Evolutionary conservation across 37 sponge, comb jelly and placozoan species (phyloP), one percentile per base, ranked within the genome.

Genomic region (Haliclona indistincta): DNA sequence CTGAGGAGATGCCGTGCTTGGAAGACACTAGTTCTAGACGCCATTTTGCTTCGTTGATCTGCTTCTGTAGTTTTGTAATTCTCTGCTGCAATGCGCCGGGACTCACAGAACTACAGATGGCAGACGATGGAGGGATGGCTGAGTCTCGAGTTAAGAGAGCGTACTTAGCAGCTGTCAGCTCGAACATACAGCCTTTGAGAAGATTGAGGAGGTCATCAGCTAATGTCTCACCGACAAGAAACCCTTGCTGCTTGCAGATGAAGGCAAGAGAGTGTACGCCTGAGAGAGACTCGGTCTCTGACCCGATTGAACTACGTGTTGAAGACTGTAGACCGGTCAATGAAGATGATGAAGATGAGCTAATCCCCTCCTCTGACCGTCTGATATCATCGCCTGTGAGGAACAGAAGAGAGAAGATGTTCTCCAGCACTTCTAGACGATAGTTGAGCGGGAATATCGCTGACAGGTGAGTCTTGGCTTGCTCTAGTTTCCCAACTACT

Each of bases 31-130:
- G 79, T 49, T 93, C 81, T 17, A 90, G 71, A 40, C 97, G 65
- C 97, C 97, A 96, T 1, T 72, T 79, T 39, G 97, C 97, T 61
- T 96, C 97, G 55, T 90, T 86, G 74, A 93, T 80, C 56, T 74
- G 79, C 70, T 92, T 84, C 78, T 96, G 81, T 10, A 96, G 77
- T 37, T 61, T 73, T 1, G 78, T 74, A 37, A 81, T 73, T 17
- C 94, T 58, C 37, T 83, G 76, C 52, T 96, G 87, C 3, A 90
- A 49, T 7, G 83, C 49, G 22, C 74, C 23, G 36, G 64, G 71
- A 1, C 41, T 6, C 45, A 95, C 71, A 38, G 92, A 82, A 2
- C 81, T 81, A 32, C 53, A 38, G 20, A 95, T 76, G 1, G 64
- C n/a, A 1, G 38, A 2, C 2, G 68, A 64, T 6, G 32, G 20